A percentile compares a stretch with the other conserved stretches of the same genome.
Conservation (phyloP, 2,113 vertebrate genomes). For the Arothron firmamentum region DNA sequence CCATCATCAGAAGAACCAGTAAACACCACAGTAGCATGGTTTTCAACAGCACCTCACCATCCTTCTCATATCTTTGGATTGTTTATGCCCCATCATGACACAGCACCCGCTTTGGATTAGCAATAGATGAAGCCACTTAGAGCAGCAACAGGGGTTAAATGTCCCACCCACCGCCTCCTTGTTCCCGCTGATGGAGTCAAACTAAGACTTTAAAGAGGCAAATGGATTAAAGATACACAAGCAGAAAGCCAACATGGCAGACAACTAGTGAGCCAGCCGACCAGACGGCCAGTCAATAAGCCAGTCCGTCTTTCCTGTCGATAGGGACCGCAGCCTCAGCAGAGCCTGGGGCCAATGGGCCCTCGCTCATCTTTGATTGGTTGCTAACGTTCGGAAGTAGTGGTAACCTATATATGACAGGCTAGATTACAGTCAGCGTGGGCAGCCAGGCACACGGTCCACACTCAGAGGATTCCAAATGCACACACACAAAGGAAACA, state of each 20-base stretch:
- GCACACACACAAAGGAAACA: slow-evolving; percentile 25
- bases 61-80: neutral
- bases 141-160: slow-evolving; percentile 41
- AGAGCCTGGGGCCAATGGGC: slow-evolving; percentile 69
- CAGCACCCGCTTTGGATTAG: slow-evolving; percentile 6
- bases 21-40: slow-evolving; percentile 7
- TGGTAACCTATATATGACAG: slow-evolving; percentile 88
- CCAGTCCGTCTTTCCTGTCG: slow-evolving; percentile 61
- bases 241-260: slow-evolving; percentile 34
- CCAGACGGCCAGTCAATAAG: slow-evolving; percentile 54
- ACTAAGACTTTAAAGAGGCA: slow-evolving; percentile 45
- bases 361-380: slow-evolving; percentile 61
- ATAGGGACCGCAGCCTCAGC: slow-evolving; percentile 69
- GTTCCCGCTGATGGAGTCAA: slow-evolving; percentile 44
- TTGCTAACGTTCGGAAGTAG: slow-evolving; percentile 74
- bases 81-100: neutral
- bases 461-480: slow-evolving; percentile 1
- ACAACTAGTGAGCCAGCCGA: slow-evolving; percentile 35
- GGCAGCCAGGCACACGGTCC: slow-evolving; percentile 60
- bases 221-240: slow-evolving; percentile 43
- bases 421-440: slow-evolving; percentile 79
- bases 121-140: slow-evolving; percentile 53
- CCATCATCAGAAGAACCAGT: slow-evolving; percentile 5
- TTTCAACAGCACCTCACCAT: slow-evolving; percentile 4
- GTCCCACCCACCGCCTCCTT: slow-evolving; percentile 20